phyloP scores from a whole-genome alignment of 2,888 invertebrate species.

The Rhagonycha lutea region DNA sequence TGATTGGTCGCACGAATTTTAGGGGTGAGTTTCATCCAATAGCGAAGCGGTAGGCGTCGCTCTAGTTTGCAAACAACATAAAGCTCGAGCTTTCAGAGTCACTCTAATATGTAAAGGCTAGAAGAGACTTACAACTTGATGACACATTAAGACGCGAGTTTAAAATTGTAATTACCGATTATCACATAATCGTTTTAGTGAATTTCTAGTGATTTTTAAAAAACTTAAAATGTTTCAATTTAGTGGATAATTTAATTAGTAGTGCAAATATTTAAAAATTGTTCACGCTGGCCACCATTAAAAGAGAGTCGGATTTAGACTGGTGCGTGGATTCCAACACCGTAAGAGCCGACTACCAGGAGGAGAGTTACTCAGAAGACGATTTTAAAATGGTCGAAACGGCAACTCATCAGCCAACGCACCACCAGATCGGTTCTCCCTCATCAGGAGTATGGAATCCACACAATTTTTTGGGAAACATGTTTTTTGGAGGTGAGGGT shows the following conservation, averaged over 20 bases:
- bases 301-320: conserved; percentile 50
- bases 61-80: conserved; percentile 22
- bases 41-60: conserved; percentile 26
- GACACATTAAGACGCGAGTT: conserved; percentile 18
- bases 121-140: conserved; percentile 13
- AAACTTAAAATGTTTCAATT: not conserved
- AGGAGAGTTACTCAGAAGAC: conserved; percentile 40
- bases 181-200: not conserved
- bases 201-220: not conserved
- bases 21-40: conserved; percentile 32
- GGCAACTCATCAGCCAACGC: conserved; percentile 41
- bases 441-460: conserved; percentile 36
- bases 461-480: conserved; percentile 42
- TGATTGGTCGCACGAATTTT: conserved; percentile 25
- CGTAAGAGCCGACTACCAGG: conserved; percentile 42
- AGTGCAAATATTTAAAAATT: not conserved
- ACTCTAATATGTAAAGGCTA: conserved; percentile 24
- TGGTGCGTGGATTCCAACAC: conserved; percentile 47
- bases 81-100: conserved; percentile 21
- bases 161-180: conserved; percentile 10
- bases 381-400: conserved; percentile 53
- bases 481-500: conserved; percentile 51
- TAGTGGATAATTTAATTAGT: not conserved
- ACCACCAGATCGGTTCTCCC: conserved; percentile 23
- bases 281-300: conserved; percentile 51